phyloP scores from a whole-genome alignment of 2,888 invertebrate genomes.

The Nomada hirtipes region DNA sequence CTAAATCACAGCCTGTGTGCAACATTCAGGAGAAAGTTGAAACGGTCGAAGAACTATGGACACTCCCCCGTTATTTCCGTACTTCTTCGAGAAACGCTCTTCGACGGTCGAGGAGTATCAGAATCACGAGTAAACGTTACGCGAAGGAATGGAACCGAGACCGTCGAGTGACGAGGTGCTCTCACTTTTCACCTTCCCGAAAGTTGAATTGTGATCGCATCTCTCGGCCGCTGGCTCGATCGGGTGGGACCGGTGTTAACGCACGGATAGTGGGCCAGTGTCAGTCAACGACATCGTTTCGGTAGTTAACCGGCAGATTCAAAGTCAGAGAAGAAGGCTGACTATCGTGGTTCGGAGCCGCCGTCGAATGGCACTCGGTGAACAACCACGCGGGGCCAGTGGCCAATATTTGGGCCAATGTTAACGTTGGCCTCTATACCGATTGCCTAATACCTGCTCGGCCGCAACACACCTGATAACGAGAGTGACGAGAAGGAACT shows the following conservation, averaged over 20 bases:
- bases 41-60: constrained; percentile 28
- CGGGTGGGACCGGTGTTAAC: constrained; percentile 73
- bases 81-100: not conserved
- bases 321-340: constrained; percentile 24
- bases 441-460: constrained; percentile 69
- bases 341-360: not conserved
- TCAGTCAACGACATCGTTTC: constrained; percentile 77
- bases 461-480: constrained; percentile 51
- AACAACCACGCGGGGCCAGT: constrained; percentile 72
- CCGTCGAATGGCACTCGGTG: constrained; percentile 14
- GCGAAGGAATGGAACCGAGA: not conserved
- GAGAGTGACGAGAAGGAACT: constrained; percentile 54
- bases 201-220: constrained; percentile 18
- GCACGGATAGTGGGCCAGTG: constrained; percentile 80
- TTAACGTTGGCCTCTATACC: constrained; percentile 71
- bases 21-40: constrained; percentile 31
- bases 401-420: constrained; percentile 82
- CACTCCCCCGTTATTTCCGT: constrained; percentile 19
- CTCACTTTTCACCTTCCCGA: constrained; percentile 74
- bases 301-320: constrained; percentile 52
- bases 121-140: not conserved
- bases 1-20: not conserved
- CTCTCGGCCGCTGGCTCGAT: constrained; percentile 30
- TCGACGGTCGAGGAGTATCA: not conserved
- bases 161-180: constrained; percentile 45